Evolutionary conservation across 2,888 invertebrate genomes (phyloP), one percentile per base, ranked within the genome.

Genomic region (Lithosia quadra): DNA sequence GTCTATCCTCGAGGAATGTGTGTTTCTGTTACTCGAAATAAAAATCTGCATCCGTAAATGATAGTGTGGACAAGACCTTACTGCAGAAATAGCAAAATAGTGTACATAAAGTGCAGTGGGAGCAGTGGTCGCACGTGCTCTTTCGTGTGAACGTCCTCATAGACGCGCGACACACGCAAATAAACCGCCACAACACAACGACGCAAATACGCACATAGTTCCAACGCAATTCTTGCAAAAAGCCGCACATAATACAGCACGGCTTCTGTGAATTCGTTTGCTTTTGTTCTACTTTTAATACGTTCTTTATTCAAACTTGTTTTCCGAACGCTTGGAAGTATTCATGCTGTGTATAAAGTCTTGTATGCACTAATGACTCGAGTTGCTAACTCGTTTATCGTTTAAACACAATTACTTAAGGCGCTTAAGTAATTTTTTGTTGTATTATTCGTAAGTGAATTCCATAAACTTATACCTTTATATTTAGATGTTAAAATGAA

Each of bases 111-210:
- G 72, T 43, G 63, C 67, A n/a, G n/a, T 56, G 28, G 53, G 36
- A 21, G 60, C 70, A 61, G 67, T 65, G 68, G 22, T 69, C 63
- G 67, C 56, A 79, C 81, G 83, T 79, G 80, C 77, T 72, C 73
- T 72, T 68, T 64, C 82, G 90, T 89, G 94, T 94, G 93, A 94
- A 93, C 87, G 94, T 82, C 93, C 94, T 88, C 87, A 76, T 83
- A 84, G 91, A 88, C 92, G 85, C 92, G 93, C 92, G 92, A 91
- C 91, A 85, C 81, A 88, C 90, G 91, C 90, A 93, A 94, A 94
- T 93, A 93, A 91, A 92, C 89, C 79, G 84, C 80, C 75, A 79
- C 82, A 75, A 76, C 73, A 74, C 57, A 59, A 69, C 78, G 86
- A 85, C 88, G 86, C 87, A 90, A 91, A 91, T 91, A 92, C 85